A percentile compares a stretch with the other conserved stretches of the same genome.
Conservation (phyloP, 2,888 invertebrate species). For the Elysia crispata region DNA sequence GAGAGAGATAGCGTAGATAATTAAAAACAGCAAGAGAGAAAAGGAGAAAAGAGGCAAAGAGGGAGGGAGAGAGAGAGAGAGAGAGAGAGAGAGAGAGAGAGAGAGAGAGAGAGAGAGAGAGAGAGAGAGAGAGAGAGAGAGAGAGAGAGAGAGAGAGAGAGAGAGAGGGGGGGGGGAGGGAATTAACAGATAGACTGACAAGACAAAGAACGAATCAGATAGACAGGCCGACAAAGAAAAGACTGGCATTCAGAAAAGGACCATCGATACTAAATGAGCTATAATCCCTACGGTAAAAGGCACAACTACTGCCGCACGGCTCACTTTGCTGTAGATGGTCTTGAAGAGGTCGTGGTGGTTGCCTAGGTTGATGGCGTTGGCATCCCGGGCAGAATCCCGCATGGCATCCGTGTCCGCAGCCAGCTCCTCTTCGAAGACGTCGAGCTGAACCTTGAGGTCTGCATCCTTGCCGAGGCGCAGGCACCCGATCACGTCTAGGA, state of each 20-base stretch:
- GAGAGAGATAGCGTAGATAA: background rate
- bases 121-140: background rate
- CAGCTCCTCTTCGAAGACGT: constrained; percentile 95
- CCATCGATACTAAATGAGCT: too few species aligned
- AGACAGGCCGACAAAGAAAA: too few species aligned
- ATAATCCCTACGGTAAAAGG: too few species aligned
- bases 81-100: constrained; percentile 12
- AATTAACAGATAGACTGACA: too few species aligned
- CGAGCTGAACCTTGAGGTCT: constrained; percentile 86
- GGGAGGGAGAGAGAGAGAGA: constrained; percentile 2
- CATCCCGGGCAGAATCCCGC: constrained; percentile 79
- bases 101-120: background rate
- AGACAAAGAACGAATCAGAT: too few species aligned
- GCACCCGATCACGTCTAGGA: constrained; percentile 84
- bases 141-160: background rate
- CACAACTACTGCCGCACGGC: background rate
- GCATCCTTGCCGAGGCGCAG: constrained; percentile 64
- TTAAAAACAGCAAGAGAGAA: background rate
- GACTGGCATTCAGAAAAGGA: too few species aligned
- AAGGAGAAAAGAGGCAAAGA: background rate
- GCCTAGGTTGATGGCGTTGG: constrained; percentile 86
- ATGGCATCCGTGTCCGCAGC: constrained; percentile 94
- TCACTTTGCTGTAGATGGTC: constrained; percentile 92
- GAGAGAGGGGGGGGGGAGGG: too few species aligned
- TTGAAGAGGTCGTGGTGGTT: constrained; percentile 96